Percentiles rank a stretch among this genome's conserved stretches.
These are phyloP conservation scores for Drosophila neutralis DNA, from an alignment of 2,888 invertebrate species.

Conservation along the genomic window DNA sequence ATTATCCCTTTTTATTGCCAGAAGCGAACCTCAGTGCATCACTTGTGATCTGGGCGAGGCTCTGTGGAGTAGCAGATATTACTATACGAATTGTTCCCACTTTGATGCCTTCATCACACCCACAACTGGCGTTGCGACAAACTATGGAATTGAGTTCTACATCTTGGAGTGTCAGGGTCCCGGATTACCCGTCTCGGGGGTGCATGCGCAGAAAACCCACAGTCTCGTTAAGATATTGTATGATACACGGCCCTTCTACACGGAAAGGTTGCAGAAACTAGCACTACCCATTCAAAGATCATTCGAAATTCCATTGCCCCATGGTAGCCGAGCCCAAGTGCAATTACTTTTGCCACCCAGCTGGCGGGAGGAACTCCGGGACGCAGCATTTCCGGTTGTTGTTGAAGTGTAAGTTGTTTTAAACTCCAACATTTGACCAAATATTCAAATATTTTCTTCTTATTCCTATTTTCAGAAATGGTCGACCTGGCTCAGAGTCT, in stretches of 20 bases:
- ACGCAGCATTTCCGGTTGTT: conserved; percentile 94
- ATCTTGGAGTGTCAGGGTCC: conserved; percentile 97
- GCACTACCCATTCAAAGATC: conserved; percentile 93
- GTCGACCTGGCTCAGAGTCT: conserved; percentile 95
- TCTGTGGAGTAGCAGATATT: conserved; percentile 91
- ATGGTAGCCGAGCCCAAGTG: conserved; percentile 94
- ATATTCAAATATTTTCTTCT: background rate
- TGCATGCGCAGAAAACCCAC: conserved; percentile 91
- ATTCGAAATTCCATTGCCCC: conserved; percentile 93
- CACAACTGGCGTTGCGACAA: conserved; percentile 83
- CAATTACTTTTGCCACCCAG: conserved; percentile 94
- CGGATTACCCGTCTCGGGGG: conserved; percentile 92
- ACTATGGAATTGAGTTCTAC: conserved; percentile 86
- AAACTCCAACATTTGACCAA: background rate
- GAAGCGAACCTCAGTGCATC: conserved; percentile 91
- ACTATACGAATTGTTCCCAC: conserved; percentile 94
- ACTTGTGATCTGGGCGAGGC: conserved; percentile 92
- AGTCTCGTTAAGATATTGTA: conserved; percentile 91
- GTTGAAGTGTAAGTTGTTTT: conserved; percentile 91
- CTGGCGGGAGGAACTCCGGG: conserved; percentile 93
- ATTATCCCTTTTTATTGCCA: conserved; percentile 40
- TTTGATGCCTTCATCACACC: conserved; percentile 91
- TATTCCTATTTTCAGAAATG: conserved; percentile 88
- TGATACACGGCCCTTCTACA: conserved; percentile 89
- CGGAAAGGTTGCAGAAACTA: conserved; percentile 89